Percentiles rank a stretch among this genome's conserved stretches.
Conservation (phyloP, 92 coral and sea anemone species). For the Actinostola sp. region DNA sequence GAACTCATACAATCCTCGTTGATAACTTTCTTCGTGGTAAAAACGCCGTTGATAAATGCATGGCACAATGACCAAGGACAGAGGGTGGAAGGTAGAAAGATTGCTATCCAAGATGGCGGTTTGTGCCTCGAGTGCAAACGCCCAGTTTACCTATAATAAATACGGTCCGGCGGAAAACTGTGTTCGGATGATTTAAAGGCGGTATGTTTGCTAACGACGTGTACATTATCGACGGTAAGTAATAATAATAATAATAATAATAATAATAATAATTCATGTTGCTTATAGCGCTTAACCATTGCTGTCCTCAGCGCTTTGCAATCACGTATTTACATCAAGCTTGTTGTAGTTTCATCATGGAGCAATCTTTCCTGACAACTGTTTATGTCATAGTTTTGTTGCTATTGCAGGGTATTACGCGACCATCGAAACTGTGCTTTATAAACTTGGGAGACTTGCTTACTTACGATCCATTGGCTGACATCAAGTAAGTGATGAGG, state of each 20-base stretch:
- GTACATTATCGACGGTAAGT: conserved; percentile 75
- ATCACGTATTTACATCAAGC: too few species aligned
- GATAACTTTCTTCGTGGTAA: conserved; percentile 75
- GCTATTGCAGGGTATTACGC: conserved; percentile 62
- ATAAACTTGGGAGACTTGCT: conserved; percentile 74
- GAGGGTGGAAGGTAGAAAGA: conserved; percentile 84
- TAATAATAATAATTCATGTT: too few species aligned
- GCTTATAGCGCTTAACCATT: too few species aligned
- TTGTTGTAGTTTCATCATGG: too few species aligned
- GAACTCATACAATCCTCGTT: conserved; percentile 69
- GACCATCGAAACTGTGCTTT: conserved; percentile 55
- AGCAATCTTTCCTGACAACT: too few species aligned
- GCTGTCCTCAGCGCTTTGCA: too few species aligned
- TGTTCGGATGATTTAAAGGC: conserved; percentile 87
- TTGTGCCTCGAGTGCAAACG: conserved; percentile 82
- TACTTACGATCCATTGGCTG: conserved; percentile 63
- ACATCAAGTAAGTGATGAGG: conserved; percentile 58
- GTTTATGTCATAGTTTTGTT: background rate
- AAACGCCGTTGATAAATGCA: conserved; percentile 77
- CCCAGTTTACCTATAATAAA: conserved; percentile 74
- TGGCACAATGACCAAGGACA: conserved; percentile 73
- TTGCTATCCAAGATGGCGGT: conserved; percentile 91
- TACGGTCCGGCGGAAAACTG: conserved; percentile 82
- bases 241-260: background rate
- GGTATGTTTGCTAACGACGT: conserved; percentile 91